phyloP scores from a whole-genome alignment of 2,888 invertebrate genomes.

The Leucania comma region DNA sequence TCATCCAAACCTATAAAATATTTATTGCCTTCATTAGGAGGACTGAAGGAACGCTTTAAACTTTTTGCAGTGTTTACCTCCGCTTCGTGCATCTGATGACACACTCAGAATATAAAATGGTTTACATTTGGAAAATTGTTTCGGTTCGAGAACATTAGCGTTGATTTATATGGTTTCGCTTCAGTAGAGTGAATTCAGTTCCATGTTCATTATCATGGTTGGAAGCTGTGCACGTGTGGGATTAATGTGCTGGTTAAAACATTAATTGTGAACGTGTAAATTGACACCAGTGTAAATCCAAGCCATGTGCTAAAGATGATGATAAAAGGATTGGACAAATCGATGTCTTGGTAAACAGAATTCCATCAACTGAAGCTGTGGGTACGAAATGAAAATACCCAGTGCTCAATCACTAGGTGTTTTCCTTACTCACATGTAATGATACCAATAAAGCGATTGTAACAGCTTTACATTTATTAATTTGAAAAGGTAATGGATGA shows the following conservation, averaged over 20 bases:
- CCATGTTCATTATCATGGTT: conserved; percentile 22
- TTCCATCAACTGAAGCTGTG: conserved; percentile 5
- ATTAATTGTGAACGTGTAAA: background rate
- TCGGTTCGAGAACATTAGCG: conserved; percentile 33
- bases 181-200: conserved; percentile 19
- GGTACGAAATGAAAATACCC: too few relatives aligned
- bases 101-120: conserved; percentile 38
- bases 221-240: conserved; percentile 4
- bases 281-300: conserved; percentile 2
- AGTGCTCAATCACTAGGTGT: too few relatives aligned
- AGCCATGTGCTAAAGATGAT: background rate
- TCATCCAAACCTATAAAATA: conserved; percentile 45
- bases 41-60: conserved; percentile 29
- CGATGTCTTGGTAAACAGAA: conserved; percentile 15
- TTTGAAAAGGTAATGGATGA: too few relatives aligned
- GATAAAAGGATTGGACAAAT: background rate
- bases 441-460: conserved; percentile 15
- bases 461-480: conserved; percentile 20
- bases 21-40: conserved; percentile 50
- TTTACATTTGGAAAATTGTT: conserved; percentile 47
- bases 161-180: conserved; percentile 52
- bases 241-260: conserved; percentile 14
- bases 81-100: conserved; percentile 47
- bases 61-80: conserved; percentile 22
- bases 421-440: background rate